Base-by-base conservation (phyloP, 2,113 vertebrate species). In the Spizaetus ornatus region DNA sequence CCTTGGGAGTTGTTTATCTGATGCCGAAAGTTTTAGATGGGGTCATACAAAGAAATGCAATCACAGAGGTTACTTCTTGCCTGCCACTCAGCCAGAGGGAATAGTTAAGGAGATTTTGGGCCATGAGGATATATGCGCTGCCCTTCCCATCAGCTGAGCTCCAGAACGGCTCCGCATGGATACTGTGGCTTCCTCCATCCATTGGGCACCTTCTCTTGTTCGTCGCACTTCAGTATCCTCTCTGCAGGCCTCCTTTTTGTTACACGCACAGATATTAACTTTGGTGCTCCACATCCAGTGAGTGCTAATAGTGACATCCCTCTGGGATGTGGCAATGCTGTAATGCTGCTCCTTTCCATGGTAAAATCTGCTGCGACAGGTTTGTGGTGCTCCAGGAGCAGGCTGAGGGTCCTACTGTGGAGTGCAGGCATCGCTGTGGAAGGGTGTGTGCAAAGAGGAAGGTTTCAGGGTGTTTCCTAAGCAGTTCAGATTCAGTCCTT, bases 1-100 rank as follows among this genome's bases (percentile, higher is more conserved):
- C 98, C 98, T 98, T 67, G 98, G 98, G 98, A 98, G 95, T 94
- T 96, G 97, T 97, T 93, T 96, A 98, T 97, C 97, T 93, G 96
- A 91, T 84, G 90, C 95, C 43, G 70, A 94, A 97, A 97, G 96
- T 95, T 88, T 93, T 94, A 88, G 92, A 96, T 92, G 88, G 97
- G 98, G 97, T 97, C 97, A 95, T 34, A 77, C 34, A 48, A 97
- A 96, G 78, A 96, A 71, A 94, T 48, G 94, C 93, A 95, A 92
- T 93, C 96, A 97, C 66, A 59, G 89, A 94, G 94, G 88, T 95
- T 95, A 66, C 95, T 90, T 95, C 77, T 94, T 62, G 38, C 86
- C 71, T 94, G 80, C 79, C 43, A 85, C 58, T 96, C 84, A 87
- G 53, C 56, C 13, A 4, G 36, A 86, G 47, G 83, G 86, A 71